Base-by-base conservation (phyloP, 2,113 vertebrate genomes). In the Vanacampus margaritifer region DNA sequence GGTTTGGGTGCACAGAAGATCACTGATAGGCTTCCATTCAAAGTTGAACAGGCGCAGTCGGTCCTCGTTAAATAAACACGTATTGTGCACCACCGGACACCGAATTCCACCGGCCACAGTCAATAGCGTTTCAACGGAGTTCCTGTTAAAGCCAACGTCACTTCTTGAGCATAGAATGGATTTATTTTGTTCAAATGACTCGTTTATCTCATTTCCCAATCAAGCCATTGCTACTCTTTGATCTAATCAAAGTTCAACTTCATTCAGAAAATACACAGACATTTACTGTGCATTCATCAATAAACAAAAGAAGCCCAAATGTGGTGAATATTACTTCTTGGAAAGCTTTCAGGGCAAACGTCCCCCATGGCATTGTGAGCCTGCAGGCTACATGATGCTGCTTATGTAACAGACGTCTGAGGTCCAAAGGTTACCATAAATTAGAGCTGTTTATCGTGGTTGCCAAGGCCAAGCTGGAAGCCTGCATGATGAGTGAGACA, bases 361-460 rank as follows among this genome's bases (percentile, higher is more conserved):
- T 60, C 32, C 35, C 19, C 3, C 32, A 36, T 32, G 19, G n/a
- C 19, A 11, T 21, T 39, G 36, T 39, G 19, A 37, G 19, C 35
- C 28, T 32, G 28, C 28, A 5, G 4, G 39, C 23, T 59, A 45
- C 66, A 56, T n/a, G 36, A 39, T 16, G 16, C 3, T 10, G 3
- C 58, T 78, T 73, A 63, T 50, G 65, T 51, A 69, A 76, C 50
- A 60, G 21, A 8, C 41, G 21, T 48, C 23, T 45, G 45, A 48
- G 48, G 68, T 81, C 28, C 51, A 68, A 67, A 39, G 73, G 67
- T 71, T 23, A 5, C 3, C 5, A 36, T 68, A 41, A 78, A 68
- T 72, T 64, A 67, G 35, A 74, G 17, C 36, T 74, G 60, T 84
- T 76, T 80, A 59, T 78, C 54, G 39, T 71, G 39, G 72, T 69